Percentiles rank a stretch among this genome's conserved stretches.
Evolutionary conservation across 1,140 invertebrate species (phyloP).

Genomic region (Formica exsecta): DNA sequence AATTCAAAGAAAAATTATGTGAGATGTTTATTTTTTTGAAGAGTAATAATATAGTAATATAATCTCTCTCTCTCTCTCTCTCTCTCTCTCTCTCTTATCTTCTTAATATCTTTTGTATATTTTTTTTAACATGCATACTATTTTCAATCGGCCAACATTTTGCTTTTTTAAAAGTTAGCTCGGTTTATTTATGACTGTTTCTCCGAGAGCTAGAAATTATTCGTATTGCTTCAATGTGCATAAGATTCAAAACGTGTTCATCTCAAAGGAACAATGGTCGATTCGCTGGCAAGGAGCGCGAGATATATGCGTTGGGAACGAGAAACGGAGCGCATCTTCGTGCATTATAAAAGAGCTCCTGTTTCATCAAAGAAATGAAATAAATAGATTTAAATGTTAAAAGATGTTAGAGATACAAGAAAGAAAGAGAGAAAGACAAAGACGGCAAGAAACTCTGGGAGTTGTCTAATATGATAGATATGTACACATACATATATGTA

Average conservation of each 20-base stretch:
- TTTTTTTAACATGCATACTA: not conserved
- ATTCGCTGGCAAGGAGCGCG: constrained; percentile 28
- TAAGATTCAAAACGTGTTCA: constrained; percentile 31
- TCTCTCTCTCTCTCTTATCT: too few species aligned
- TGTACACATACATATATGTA: constrained; percentile 34
- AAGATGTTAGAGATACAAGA: constrained; percentile 66
- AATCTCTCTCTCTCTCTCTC: too few species aligned
- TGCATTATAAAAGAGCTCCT: constrained; percentile 27
- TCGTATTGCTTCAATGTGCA: not conserved
- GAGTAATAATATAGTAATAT: not conserved
- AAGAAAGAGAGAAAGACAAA: constrained; percentile 30
- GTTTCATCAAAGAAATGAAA: constrained; percentile 49
- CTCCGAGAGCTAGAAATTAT: constrained; percentile 15
- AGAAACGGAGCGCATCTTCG: constrained; percentile 47
- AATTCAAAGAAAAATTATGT: not conserved
- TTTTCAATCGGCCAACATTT: not conserved
- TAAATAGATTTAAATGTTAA: constrained; percentile 75
- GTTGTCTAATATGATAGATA: constrained; percentile 48
- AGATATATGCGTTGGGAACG: not conserved
- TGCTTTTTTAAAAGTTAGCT: not conserved
- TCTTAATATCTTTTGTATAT: not conserved
- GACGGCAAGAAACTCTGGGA: constrained; percentile 29
- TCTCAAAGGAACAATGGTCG: constrained; percentile 47
- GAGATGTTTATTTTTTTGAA: constrained; percentile 17
- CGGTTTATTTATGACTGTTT: not conserved